Conservation (phyloP, 1,140 invertebrate genomes). For the Dysdera silvatica region DNA sequence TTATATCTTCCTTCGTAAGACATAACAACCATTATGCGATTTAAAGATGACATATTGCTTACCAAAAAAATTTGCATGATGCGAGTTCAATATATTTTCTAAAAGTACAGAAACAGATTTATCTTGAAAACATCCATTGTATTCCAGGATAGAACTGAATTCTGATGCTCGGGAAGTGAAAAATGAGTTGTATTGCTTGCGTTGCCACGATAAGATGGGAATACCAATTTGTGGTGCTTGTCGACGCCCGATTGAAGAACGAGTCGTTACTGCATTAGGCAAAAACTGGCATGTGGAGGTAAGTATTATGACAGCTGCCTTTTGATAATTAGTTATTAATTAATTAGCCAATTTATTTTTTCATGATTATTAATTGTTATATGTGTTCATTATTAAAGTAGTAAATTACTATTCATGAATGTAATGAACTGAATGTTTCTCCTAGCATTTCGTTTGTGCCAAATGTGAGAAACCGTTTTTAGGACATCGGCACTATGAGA, state of each 20-base stretch:
- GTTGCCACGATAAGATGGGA: constrained; percentile 99
- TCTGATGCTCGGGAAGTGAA: constrained; percentile 90
- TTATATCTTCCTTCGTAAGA: no score
- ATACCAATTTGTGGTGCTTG: constrained; percentile 92
- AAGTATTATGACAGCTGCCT: no score
- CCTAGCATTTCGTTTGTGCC: constrained; percentile 96
- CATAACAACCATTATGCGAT: no score
- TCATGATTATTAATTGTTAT: no score
- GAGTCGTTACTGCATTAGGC: constrained; percentile 92
- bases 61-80: background rate
- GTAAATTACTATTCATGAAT: no score
- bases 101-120: no score
- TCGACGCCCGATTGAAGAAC: constrained; percentile 88
- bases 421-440: background rate
- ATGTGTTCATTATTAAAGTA: no score
- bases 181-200: constrained; percentile 90
- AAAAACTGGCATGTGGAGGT: constrained; percentile 99
- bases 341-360: no score
- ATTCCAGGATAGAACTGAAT: constrained; percentile 50
- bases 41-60: background rate
- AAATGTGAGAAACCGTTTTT: constrained; percentile 99
- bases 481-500: constrained; percentile 97
- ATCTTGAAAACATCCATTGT: no score
- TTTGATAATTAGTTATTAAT: no score
- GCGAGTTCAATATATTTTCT: background rate